Evolutionary conservation across 2,797 vertebrate genomes (phyloP), one percentile per base, ranked within the genome.

Genomic region (Sardinella longiceps): DNA sequence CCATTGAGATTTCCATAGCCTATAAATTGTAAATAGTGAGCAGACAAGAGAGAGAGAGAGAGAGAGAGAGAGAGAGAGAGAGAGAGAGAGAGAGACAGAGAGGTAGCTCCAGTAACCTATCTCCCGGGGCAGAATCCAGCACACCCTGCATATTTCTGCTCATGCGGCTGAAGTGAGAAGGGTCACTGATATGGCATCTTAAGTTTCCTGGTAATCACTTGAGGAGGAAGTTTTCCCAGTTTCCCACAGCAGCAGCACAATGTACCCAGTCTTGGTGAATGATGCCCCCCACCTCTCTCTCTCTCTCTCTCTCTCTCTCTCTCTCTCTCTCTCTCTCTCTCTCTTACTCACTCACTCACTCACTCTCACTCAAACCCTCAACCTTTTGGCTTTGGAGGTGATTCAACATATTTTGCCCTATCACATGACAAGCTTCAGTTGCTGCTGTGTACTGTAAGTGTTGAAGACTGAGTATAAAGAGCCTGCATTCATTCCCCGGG

Each of bases 171-270:
- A 94, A 90, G 85, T 90, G 93, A 93, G 93, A 91, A 90, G 93
- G 20, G 80, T 93, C 93, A 92, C 87, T 91, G 92, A 95, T 91
- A 91, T 90, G 92, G 84, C 88, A 51, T 92, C 86, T 95, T 92
- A 91, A 90, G 89, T 95, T 97, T 96, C 96, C 88, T 90, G 88
- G 93, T 95, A 92, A 95, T 95, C 92, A 89, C 89, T 89, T 91
- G 93, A 94, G 94, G 94, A 96, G 96, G 95, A 97, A 96, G 93
- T 94, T 92, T 94, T 94, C 95, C 87, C 87, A 89, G 88, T 96
- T 97, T 97, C 96, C 96, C 97, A 97, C 96, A 97, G 94, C 90
- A 82, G 80, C 53, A 85, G 93, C 95, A 97, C 96, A 97, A 96
- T 95, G 92, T 93, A 85, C 87, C 83, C 89, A 92, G 94, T 95